Evolutionary conservation across 1,140 invertebrate species (phyloP).

Genomic region (Tetragnatha versicolor): DNA sequence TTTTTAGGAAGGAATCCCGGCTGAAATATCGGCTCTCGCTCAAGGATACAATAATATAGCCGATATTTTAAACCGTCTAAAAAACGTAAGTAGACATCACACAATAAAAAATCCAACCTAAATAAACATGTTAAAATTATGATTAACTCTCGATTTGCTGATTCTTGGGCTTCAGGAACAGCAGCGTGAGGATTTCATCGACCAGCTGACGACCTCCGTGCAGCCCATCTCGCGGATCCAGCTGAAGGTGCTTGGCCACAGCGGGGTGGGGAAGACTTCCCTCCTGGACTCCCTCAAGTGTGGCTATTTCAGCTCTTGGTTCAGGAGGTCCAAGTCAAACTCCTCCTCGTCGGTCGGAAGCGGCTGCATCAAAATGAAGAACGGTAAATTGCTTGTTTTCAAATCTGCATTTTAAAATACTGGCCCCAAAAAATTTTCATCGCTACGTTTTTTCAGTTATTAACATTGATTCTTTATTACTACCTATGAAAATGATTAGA

Average conservation of each 20-base stretch:
- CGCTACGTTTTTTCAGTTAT: not conserved
- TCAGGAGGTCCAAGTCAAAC: constrained; percentile 66
- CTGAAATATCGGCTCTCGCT: constrained; percentile 84
- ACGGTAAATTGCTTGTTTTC: constrained; percentile 23
- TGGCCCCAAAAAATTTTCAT: not conserved
- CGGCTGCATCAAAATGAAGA: constrained; percentile 25
- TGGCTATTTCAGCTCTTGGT: constrained; percentile 73
- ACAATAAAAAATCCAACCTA: not conserved
- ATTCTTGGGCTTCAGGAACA: constrained; percentile 64
- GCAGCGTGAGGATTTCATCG: constrained; percentile 72
- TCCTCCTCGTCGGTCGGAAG: constrained; percentile 63
- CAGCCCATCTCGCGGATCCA: constrained; percentile 75
- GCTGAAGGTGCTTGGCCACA: constrained; percentile 80
- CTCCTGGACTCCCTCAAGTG: constrained; percentile 77
- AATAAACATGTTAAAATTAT: not conserved
- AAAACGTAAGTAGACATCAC: constrained; percentile 68
- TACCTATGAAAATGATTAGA: too few relatives aligned
- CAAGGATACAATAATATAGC: constrained; percentile 79
- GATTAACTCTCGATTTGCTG: not conserved
- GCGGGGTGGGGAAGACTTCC: constrained; percentile 78
- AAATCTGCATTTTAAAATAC: too few relatives aligned
- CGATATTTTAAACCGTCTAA: constrained; percentile 74
- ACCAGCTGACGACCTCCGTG: constrained; percentile 74
- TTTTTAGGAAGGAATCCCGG: constrained; percentile 74
- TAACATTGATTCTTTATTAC: too few relatives aligned